These are phyloP conservation scores for Erythrolamprus reginae DNA, from an alignment of 2,113 vertebrate genomes.

Conservation along the genomic window DNA sequence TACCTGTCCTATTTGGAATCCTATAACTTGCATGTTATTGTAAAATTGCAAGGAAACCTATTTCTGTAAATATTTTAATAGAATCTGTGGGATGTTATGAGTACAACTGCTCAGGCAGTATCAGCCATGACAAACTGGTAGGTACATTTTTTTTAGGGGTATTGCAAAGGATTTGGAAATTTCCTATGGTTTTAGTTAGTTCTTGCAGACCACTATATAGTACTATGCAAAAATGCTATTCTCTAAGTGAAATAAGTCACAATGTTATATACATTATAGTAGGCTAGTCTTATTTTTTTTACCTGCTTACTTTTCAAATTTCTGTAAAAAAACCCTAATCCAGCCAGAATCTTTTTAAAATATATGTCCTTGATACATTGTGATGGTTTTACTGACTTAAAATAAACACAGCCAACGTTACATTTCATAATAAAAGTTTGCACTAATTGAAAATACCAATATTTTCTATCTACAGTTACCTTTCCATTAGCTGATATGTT, in stretches of 20 bases:
- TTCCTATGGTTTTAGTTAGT: slow-evolving; percentile 29
- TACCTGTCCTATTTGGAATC: background rate
- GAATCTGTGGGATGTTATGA: background rate
- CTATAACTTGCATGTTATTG: slow-evolving; percentile 12
- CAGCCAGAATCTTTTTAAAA: background rate
- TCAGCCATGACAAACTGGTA: background rate
- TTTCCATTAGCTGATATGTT: background rate
- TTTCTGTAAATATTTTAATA: background rate
- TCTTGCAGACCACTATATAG: slow-evolving; percentile 32
- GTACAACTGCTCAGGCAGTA: background rate
- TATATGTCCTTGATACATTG: background rate
- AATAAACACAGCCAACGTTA: background rate
- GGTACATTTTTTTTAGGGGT: slow-evolving; percentile 12
- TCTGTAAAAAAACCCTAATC: background rate
- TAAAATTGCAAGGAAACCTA: background rate
- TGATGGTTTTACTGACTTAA: background rate
- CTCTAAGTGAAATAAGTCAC: background rate
- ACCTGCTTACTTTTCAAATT: background rate
- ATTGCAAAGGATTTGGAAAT: slow-evolving; percentile 21
- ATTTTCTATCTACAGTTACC: background rate
- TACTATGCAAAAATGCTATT: slow-evolving; percentile 4
- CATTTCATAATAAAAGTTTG: background rate
- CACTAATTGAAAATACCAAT: background rate
- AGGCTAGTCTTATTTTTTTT: background rate
- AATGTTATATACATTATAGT: background rate